Percentiles rank a stretch among this genome's conserved stretches.
phyloP scores from a whole-genome alignment of 2,797 vertebrate species.

The Monodelphis domestica region DNA sequence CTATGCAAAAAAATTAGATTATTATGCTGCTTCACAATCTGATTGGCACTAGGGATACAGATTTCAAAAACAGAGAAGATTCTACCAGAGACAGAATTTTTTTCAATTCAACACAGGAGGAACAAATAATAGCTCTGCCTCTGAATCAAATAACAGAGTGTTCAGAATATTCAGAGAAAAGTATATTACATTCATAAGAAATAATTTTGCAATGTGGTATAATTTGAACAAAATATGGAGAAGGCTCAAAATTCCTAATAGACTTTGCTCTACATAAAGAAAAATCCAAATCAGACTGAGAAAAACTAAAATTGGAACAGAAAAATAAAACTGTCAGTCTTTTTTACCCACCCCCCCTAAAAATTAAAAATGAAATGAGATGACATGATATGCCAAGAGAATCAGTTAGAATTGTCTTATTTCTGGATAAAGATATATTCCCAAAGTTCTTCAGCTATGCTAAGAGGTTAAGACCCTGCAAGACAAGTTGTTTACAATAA shows the following conservation, averaged over 20 bases:
- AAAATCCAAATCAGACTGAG: not conserved
- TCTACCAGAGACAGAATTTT: not conserved
- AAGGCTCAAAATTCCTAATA: not conserved
- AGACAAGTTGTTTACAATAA: not conserved
- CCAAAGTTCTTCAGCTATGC: not conserved
- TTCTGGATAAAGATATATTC: not conserved
- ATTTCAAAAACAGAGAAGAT: conserved; percentile 16
- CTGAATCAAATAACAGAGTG: not conserved
- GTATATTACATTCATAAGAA: not conserved
- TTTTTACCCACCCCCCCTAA: not conserved
- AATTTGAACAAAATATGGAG: not conserved
- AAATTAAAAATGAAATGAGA: conserved; percentile 1
- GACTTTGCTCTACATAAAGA: not conserved
- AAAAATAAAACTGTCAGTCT: not conserved
- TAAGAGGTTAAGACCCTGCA: not conserved
- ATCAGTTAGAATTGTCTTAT: not conserved
- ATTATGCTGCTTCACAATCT: conserved; percentile 26
- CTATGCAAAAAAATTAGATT: conserved; percentile 45
- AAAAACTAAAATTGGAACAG: not conserved
- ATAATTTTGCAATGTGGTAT: not conserved
- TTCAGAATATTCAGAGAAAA: not conserved
- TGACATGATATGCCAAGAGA: not conserved
- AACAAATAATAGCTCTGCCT: conserved; percentile 10
- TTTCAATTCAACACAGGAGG: not conserved
- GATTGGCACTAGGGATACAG: conserved; percentile 11